phyloP scores from a whole-genome alignment of 1,140 invertebrate species.

The Elysia chlorotica region DNA sequence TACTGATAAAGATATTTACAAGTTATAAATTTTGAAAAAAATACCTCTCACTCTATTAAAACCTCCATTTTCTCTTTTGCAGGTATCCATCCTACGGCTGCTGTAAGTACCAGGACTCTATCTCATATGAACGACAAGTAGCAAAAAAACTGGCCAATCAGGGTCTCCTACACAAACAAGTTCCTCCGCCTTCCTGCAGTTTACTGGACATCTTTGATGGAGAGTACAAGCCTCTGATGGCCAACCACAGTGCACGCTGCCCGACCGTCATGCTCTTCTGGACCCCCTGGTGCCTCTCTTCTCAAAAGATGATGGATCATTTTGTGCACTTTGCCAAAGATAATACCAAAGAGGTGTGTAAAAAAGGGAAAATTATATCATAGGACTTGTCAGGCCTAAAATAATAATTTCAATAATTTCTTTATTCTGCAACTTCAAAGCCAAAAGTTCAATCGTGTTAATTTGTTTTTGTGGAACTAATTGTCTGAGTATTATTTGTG shows the following conservation, averaged over 20 bases:
- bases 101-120: slow-evolving; percentile 56
- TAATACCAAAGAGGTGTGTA: slow-evolving; percentile 41
- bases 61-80: slow-evolving; percentile 18
- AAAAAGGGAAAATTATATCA: too few species aligned
- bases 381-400: too few species aligned
- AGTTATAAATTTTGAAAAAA: not conserved
- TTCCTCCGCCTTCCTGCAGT: slow-evolving; percentile 54
- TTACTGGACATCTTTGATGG: slow-evolving; percentile 58
- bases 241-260: slow-evolving; percentile 38
- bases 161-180: slow-evolving; percentile 52
- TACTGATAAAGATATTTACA: not conserved
- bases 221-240: slow-evolving; percentile 52
- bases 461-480: too few species aligned
- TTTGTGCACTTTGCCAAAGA: slow-evolving; percentile 50
- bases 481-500: too few species aligned
- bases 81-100: slow-evolving; percentile 58
- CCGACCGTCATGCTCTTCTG: slow-evolving; percentile 58
- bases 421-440: too few species aligned
- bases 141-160: slow-evolving; percentile 57
- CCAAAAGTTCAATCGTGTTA: too few species aligned
- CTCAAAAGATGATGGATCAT: slow-evolving; percentile 46
- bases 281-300: slow-evolving; percentile 58
- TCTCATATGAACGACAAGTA: slow-evolving; percentile 48
- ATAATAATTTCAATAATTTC: too few species aligned
- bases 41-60: not conserved